Conservation (phyloP, 2,888 invertebrate species). For the Unio pictorum region DNA sequence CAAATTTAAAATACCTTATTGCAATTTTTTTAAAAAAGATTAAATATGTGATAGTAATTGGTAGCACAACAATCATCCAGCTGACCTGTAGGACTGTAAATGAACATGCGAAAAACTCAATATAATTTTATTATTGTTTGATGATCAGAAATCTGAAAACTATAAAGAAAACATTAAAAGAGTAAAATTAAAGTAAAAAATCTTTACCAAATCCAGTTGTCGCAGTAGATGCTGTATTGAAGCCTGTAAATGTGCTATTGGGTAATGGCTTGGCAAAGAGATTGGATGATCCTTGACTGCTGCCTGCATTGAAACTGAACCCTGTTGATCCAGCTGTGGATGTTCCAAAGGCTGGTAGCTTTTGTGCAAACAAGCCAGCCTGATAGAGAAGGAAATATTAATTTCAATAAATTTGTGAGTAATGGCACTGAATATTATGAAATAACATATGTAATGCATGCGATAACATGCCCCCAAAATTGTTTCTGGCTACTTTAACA, state of each 20-base stretch:
- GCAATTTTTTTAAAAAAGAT: too few species aligned
- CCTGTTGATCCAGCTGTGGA: constrained; percentile 42
- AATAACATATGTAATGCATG: not conserved
- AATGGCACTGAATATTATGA: not conserved
- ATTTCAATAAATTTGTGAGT: not conserved
- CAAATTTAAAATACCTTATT: too few species aligned
- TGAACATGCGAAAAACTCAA: too few species aligned
- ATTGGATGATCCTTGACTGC: constrained; percentile 25
- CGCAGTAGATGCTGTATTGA: constrained; percentile 28
- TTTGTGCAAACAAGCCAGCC: constrained; percentile 69
- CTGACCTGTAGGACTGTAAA: too few species aligned
- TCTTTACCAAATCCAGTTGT: constrained; percentile 40
- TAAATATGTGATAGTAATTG: too few species aligned
- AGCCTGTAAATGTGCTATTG: constrained; percentile 45
- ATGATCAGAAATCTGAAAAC: constrained; percentile 9
- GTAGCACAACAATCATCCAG: too few species aligned
- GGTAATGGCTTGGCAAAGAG: constrained; percentile 65
- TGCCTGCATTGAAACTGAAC: constrained; percentile 43
- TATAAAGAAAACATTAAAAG: constrained; percentile 4
- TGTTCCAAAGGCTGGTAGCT: constrained; percentile 70
- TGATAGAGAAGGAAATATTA: constrained; percentile 23
- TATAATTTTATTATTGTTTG: not conserved
- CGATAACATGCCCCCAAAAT: too few species aligned
- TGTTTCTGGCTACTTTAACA: too few species aligned
- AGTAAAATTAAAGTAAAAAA: constrained; percentile 14